A percentile compares a stretch with the other conserved stretches of the same genome.
Evolutionary conservation across 2,113 vertebrate genomes (phyloP).

Genomic region (Uria aalge): DNA sequence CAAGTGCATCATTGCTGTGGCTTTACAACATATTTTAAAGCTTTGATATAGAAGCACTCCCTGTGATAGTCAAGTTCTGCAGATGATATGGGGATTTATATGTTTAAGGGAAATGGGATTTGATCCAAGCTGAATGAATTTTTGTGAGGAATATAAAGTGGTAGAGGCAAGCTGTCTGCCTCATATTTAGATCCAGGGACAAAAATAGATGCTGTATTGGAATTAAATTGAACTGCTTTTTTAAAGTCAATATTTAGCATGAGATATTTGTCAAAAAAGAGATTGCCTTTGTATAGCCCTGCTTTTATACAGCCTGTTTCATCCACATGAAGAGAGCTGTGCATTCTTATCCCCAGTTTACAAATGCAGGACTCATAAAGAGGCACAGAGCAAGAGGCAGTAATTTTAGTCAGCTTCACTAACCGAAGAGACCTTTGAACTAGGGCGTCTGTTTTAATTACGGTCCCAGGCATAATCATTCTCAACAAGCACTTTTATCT

Average conservation of each 20-base stretch:
- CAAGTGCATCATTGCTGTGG: slow-evolving; percentile 24
- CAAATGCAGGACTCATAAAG: not conserved
- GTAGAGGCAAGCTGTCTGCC: not conserved
- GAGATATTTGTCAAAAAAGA: not conserved
- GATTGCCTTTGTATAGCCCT: not conserved
- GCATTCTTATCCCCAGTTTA: not conserved
- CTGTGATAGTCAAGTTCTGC: slow-evolving; percentile 23
- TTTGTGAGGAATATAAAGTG: not conserved
- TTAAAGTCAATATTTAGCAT: not conserved
- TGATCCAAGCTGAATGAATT: not conserved
- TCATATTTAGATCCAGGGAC: not conserved
- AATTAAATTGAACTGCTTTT: not conserved
- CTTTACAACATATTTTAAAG: slow-evolving; percentile 51
- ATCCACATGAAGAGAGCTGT: not conserved
- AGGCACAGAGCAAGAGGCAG: not conserved
- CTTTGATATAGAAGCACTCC: slow-evolving; percentile 32
- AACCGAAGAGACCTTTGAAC: slow-evolving; percentile 25
- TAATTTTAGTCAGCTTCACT: not conserved
- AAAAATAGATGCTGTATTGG: not conserved
- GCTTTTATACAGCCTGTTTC: not conserved
- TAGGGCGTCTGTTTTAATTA: not conserved
- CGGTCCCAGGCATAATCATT: not conserved
- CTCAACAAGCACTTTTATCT: slow-evolving; percentile 15
- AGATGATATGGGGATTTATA: slow-evolving; percentile 44
- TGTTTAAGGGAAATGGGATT: slow-evolving; percentile 15